A percentile compares a stretch with the other conserved stretches of the same genome.
These are phyloP conservation scores for Drosophila kohkoa DNA, from an alignment of 1,140 invertebrate species.

Conservation along the genomic window DNA sequence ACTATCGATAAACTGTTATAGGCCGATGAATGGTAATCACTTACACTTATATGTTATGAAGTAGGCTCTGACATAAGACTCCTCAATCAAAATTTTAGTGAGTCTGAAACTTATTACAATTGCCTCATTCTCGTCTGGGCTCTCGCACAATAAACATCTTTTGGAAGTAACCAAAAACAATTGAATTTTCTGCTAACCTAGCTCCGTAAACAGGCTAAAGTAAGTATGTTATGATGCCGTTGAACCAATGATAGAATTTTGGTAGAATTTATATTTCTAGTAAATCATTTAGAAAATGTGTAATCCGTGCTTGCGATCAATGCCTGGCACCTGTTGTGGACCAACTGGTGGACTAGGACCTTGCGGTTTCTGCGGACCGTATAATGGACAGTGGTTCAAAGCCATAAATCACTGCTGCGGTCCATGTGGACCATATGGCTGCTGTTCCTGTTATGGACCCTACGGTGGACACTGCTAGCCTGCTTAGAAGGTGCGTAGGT, in stretches of 20 bases:
- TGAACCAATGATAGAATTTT: neutral
- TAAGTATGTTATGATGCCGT: slow-evolving; percentile 17
- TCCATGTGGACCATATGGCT: slow-evolving; percentile 68
- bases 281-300: slow-evolving; percentile 43
- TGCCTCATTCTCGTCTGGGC: slow-evolving; percentile 44
- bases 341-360: slow-evolving; percentile 69
- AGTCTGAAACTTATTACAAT: neutral
- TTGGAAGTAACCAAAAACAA: slow-evolving; percentile 16
- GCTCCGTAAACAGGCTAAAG: slow-evolving; percentile 71
- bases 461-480: slow-evolving; percentile 64
- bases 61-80: neutral
- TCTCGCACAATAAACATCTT: slow-evolving; percentile 50
- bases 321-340: slow-evolving; percentile 72
- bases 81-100: neutral
- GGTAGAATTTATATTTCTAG: neutral
- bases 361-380: slow-evolving; percentile 67
- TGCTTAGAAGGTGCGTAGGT: slow-evolving; percentile 68
- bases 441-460: slow-evolving; percentile 72
- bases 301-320: slow-evolving; percentile 64
- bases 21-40: too few relatives aligned
- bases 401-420: slow-evolving; percentile 70
- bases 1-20: too few relatives aligned
- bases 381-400: slow-evolving; percentile 69
- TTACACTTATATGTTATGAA: neutral
- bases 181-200: slow-evolving; percentile 47